Evolutionary conservation across 37 sponge, comb jelly and placozoan species (phyloP).

Genomic region (Chondrilla cf. caribensis): DNA sequence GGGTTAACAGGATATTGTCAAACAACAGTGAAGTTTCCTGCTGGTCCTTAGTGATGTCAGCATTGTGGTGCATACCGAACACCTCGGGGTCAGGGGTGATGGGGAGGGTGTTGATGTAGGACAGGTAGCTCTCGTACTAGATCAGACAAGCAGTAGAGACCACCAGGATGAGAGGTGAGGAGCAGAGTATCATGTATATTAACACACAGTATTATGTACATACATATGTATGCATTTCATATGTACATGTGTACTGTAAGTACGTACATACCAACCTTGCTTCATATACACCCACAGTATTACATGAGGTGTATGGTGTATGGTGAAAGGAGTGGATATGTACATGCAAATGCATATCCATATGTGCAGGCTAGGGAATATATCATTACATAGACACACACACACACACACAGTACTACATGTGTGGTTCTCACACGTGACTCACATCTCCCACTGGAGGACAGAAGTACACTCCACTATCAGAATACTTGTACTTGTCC

Average conservation of each 20-base stretch:
- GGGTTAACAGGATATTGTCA: conserved; percentile 96
- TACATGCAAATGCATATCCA: too few relatives aligned
- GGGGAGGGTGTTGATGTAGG: conserved; percentile 88
- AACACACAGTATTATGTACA: too few relatives aligned
- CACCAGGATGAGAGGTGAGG: background rate
- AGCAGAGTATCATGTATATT: background rate
- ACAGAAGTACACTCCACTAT: conserved; percentile 86
- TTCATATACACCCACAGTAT: too few relatives aligned
- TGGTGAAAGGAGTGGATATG: too few relatives aligned
- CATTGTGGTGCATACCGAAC: conserved; percentile 99
- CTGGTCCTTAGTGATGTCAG: conserved; percentile 99
- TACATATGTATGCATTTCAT: too few relatives aligned
- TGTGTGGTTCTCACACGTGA: background rate
- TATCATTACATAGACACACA: too few relatives aligned
- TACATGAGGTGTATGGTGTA: too few relatives aligned
- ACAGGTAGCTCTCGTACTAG: conserved; percentile 89
- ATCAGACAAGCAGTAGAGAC: background rate
- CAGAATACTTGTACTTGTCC: conserved; percentile 77
- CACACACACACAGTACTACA: background rate
- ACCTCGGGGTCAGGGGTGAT: conserved; percentile 95
- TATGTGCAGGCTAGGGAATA: too few relatives aligned
- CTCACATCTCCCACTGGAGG: conserved; percentile 92
- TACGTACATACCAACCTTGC: too few relatives aligned
- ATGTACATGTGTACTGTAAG: too few relatives aligned
- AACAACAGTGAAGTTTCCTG: conserved; percentile 94